Evolutionary conservation across 1,140 invertebrate genomes (phyloP), one percentile per base, ranked within the genome.

Genomic region (Brachionus plicatilis): DNA sequence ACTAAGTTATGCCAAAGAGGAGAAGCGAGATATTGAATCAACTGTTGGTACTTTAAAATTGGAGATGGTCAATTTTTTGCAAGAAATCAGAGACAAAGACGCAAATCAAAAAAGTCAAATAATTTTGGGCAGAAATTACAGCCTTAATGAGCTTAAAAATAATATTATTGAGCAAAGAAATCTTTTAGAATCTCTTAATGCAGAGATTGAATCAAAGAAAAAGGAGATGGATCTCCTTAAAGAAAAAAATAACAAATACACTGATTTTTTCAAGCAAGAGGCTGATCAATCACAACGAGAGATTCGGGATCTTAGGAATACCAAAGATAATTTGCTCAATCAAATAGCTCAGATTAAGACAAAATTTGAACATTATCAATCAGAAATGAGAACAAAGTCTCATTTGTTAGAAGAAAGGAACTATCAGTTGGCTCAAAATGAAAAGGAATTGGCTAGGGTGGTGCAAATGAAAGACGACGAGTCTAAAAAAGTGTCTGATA

Each of bases 51-150:
- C 17, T 7, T 27, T 76, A 5, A 76, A 76, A 50, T 20, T 11
- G 14, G 79, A 82, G 37, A 45, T 82, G 53, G 33, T 82, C 24
- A 82, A 82, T 68, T 82, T 82, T 65, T 65, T 82, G 24, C 79
- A 82, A 68, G 65, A 82, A 65, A 65, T 82, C 37, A 41, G 79
- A 14, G n/a, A 14, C 17, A 66, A 82, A 7, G 79, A 82, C 33
- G 5, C 14, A 3, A 76, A 76, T 76, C 45, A 76, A 76, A 76
- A 76, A 27, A 76, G 20, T 76, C 72, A 50, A 14, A 24, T 27
- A 11, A 27, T 76, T 7, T 24, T 50, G 12, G 9, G 20, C 4
- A 50, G 12, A 37, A 76, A 76, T 29, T 76, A 47, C 20, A 50
- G 43, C 3, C 27, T 76, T 1, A 76, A 47, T 33, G 72, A 76